Conservation (phyloP, 64 coral and sea anemone species). For the Trachythela sp. region DNA sequence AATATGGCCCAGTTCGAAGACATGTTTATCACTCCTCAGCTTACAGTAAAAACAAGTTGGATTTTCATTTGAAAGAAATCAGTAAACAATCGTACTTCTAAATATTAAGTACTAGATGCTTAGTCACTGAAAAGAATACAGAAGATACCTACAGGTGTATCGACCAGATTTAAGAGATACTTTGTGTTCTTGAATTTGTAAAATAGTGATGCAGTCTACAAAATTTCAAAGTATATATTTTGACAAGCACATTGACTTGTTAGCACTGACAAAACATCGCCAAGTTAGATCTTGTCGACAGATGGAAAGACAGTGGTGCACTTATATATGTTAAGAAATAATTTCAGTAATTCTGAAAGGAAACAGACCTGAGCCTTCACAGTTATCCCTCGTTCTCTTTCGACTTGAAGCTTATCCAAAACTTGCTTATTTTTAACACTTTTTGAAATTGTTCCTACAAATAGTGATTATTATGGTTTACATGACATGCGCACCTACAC, state of each 20-base stretch:
- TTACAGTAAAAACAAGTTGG: no score
- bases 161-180: constrained; percentile 93
- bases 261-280: no score
- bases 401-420: constrained; percentile 92
- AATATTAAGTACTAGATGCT: neutral
- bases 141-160: constrained; percentile 74
- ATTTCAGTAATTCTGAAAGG: neutral
- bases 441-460: constrained; percentile 87
- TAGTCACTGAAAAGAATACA: neutral
- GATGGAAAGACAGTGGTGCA: no score
- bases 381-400: constrained; percentile 96
- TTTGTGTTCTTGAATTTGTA: constrained; percentile 62
- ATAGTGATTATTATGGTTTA: neutral
- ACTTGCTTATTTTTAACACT: constrained; percentile 84
- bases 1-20: no score
- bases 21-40: no score
- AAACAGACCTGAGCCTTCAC: constrained; percentile 80
- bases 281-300: no score
- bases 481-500: no score
- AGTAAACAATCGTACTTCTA: neutral
- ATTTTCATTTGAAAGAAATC: neutral
- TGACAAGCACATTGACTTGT: neutral
- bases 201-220: constrained; percentile 80
- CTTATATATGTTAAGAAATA: neutral
- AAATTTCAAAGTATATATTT: neutral